Evolutionary conservation across 2,797 vertebrate genomes (phyloP), one percentile per base, ranked within the genome.

Genomic region (Scarus forsteni): DNA sequence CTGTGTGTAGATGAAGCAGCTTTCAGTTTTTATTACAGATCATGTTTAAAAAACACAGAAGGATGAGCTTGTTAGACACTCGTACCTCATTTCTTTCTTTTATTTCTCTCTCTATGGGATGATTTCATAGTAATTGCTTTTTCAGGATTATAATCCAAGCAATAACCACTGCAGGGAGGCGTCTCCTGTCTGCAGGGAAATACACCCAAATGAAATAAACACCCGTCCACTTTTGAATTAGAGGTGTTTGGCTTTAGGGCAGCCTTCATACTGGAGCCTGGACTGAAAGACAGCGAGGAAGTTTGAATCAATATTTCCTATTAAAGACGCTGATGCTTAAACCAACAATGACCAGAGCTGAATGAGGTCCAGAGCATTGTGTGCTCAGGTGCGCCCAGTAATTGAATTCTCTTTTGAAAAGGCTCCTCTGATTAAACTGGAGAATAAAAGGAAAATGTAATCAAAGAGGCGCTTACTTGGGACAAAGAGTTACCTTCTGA

Each of bases 321-420:
- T 93, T 91, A 92, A 84, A 88, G 84, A 92, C 80, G 70, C 84
- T 84, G 85, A 90, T 88, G 89, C 91, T 86, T 89, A 85, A 84
- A 91, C 85, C 86, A 93, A 93, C 91, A 93, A 92, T 88, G 89
- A 85, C 78, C 88, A 36, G 14, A 16, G 76, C 67, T 80, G 88
- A 90, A 90, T 80, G 84, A 86, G 84, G 77, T 79, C 81, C 84
- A 75, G 71, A 64, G 80, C 85, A 88, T 91, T 94, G 92, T 94
- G 92, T 93, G 89, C 91, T 93, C 90, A 94, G 92, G 90, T 93
- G 92, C 88, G 85, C 54, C 77, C 68, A 65, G 87, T 93, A 92
- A 94, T 94, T 92, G 90, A 93, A 92, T 93, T 92, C 89, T 92
- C 89, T 72, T 70, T 85, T 91, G 90, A 93, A 92, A 92, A 90